phyloP scores from a whole-genome alignment of 1,140 invertebrate genomes.

The Hyles euphorbiae region DNA sequence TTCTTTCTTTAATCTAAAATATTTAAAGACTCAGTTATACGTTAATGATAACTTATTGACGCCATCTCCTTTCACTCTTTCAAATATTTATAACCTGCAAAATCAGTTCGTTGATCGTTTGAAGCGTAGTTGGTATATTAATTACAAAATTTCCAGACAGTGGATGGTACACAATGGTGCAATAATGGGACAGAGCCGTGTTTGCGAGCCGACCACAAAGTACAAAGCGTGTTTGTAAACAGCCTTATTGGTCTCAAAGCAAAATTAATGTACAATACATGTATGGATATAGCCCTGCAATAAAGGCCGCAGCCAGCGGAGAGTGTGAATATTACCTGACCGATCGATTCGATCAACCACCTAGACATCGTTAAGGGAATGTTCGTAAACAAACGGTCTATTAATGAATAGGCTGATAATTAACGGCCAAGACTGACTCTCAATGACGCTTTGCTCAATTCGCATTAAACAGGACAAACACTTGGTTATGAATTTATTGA shows the following conservation, averaged over 20 bases:
- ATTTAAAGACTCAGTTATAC: no score
- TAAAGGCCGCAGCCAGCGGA: not conserved
- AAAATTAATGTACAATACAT: conserved; percentile 41
- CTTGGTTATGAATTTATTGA: no score
- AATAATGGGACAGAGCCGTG: conserved; percentile 48
- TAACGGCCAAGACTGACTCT: not conserved
- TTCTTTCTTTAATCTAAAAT: no score
- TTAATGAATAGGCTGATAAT: conserved; percentile 22
- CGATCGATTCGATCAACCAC: conserved; percentile 24
- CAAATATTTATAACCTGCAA: no score
- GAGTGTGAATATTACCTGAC: not conserved
- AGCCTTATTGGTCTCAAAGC: conserved; percentile 52
- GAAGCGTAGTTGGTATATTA: conserved; percentile 26
- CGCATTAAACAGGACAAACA: no score
- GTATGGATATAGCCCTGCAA: conserved; percentile 11
- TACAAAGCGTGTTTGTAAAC: conserved; percentile 57
- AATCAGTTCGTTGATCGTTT: not conserved
- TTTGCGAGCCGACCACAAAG: conserved; percentile 47
- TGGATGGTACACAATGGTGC: conserved; percentile 30
- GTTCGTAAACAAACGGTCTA: conserved; percentile 6
- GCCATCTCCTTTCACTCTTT: no score
- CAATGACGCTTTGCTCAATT: no score
- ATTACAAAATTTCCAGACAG: conserved; percentile 40
- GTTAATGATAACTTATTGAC: no score
- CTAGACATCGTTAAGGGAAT: conserved; percentile 25